These are phyloP conservation scores for Cyanistes caeruleus DNA, from an alignment of 2,113 vertebrate genomes.

Conservation along the genomic window DNA sequence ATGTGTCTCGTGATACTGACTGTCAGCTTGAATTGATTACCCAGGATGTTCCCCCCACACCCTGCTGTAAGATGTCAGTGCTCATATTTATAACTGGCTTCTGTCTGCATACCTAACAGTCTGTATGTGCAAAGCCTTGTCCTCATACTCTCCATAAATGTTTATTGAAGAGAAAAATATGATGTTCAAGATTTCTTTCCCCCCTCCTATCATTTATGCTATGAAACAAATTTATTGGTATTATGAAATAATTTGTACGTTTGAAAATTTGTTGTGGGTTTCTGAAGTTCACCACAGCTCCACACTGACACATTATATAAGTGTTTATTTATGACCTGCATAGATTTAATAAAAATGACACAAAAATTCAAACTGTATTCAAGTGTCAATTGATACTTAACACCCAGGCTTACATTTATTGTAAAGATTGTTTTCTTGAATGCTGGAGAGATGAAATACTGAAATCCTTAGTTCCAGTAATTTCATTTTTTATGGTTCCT, in stretches of 20 bases:
- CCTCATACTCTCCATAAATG: background rate
- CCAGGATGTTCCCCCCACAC: conserved; percentile 39
- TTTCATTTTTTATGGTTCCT: conserved; percentile 40
- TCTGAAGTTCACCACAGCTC: background rate
- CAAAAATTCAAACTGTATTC: background rate
- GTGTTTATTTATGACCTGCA: background rate
- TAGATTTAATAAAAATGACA: conserved; percentile 26
- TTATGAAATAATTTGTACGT: background rate
- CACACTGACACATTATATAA: background rate
- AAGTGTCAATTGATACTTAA: conserved; percentile 44
- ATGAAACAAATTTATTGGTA: background rate
- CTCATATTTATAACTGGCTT: conserved; percentile 31
- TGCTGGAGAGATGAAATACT: conserved; percentile 15
- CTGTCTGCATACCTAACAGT: background rate
- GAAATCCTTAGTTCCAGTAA: conserved; percentile 44
- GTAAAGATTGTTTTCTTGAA: conserved; percentile 35
- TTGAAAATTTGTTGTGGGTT: conserved; percentile 15
- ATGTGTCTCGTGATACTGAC: conserved; percentile 1
- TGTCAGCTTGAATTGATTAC: conserved; percentile 54
- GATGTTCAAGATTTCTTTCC: background rate
- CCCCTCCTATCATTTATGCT: background rate
- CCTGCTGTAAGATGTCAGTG: conserved; percentile 31
- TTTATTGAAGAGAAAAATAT: background rate
- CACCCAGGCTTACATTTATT: background rate
- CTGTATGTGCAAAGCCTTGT: background rate